Evolutionary conservation across 35 echinoderm and acorn worm genomes (phyloP).

Genomic region (Acanthaster planci): DNA sequence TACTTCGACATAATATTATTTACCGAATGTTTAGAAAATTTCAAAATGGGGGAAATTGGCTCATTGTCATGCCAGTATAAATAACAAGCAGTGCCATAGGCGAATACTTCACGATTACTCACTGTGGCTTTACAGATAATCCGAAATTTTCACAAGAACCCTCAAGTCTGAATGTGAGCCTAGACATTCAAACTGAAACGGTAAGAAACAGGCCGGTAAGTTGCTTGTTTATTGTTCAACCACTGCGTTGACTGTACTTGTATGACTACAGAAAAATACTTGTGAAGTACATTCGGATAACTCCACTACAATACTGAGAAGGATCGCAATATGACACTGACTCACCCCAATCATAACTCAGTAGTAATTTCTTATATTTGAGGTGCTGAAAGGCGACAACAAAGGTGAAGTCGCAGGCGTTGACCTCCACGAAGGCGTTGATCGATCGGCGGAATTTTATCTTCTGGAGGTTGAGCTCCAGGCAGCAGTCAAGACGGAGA

Average conservation of each 20-base stretch:
- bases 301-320: background rate
- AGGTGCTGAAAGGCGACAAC: slow-evolving; percentile 26
- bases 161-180: background rate
- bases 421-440: slow-evolving; percentile 21
- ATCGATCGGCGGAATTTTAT: slow-evolving; percentile 24
- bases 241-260: no score
- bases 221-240: background rate
- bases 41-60: no score
- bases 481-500: slow-evolving; percentile 28
- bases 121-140: no score
- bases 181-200: background rate
- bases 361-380: slow-evolving; percentile 9
- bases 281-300: background rate
- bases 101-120: no score
- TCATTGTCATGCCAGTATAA: no score
- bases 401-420: slow-evolving; percentile 43
- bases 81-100: no score
- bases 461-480: background rate
- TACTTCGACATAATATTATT: no score
- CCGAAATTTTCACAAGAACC: no score
- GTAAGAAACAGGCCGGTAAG: background rate
- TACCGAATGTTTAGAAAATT: no score
- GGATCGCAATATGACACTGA: background rate
- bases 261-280: no score
- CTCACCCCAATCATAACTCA: slow-evolving; percentile 36